Base-by-base conservation (phyloP, 2,888 invertebrate species). In the Alitta virens region DNA sequence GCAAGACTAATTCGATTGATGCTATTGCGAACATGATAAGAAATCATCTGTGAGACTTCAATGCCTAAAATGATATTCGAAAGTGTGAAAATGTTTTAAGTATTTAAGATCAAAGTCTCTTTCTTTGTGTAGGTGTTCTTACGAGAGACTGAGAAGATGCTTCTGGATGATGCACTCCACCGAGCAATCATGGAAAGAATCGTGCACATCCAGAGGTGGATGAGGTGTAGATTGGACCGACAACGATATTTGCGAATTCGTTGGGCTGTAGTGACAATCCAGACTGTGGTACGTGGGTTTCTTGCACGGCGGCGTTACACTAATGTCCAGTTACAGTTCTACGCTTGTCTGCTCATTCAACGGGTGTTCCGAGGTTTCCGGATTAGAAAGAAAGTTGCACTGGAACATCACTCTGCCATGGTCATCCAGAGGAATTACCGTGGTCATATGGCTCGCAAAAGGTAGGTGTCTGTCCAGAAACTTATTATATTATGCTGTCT, bases 161-260 rank as follows among this genome's bases (percentile, higher is more conserved):
- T 92, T 78, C 84, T 96, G 68, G 96, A 97, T 79, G 91, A 92
- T 77, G 89, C 91, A 71, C 85, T 97, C 59, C 96, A 97, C 82
- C 91, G 93, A 79, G 92, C 93, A 81, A 94, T 96, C 71, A 92
- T 96, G 88, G 89, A 91, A 60, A 90, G 92, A 74, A 95, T 96
- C 75, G 89, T 93, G 68, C 89, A 90, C 18, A 90, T 97, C 74
- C 96, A 97, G 83, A 85, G 92, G 67, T 94, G 94, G 94, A 91
- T 92, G 83, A 86, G 93, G 43, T 89, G 91, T 0, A 88, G 90
- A 73, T 83, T 92, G 50, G 91, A 91, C 75, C 84, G 93, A 63
- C 85, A 90, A 65, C 86, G 90, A 67, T 96, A 91, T 83, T 82
- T 92, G 0, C 86, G 88, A 62, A 83, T 92, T 64, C 86, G 88